These are phyloP conservation scores for Scyliorhinus canicula DNA, from an alignment of 2,797 vertebrate genomes.

Conservation along the genomic window DNA sequence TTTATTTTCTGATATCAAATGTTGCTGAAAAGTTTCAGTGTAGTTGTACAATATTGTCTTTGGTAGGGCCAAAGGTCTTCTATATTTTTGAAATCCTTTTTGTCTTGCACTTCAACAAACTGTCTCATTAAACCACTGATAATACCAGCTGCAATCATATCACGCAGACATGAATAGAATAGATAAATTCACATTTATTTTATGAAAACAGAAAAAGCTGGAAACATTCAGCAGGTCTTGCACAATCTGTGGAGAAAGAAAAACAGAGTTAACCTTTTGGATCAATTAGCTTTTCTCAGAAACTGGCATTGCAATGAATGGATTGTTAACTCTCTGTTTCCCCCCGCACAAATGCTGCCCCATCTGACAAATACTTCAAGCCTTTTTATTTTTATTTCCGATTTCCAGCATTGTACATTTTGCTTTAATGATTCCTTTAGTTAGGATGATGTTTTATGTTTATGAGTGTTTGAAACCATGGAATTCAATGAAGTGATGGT, in stretches of 20 bases:
- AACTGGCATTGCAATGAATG: background rate
- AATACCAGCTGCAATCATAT: background rate
- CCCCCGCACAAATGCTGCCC: background rate
- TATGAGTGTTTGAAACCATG: background rate
- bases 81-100: background rate
- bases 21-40: background rate
- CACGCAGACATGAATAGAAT: background rate
- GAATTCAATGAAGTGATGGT: background rate
- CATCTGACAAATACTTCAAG: background rate
- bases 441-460: background rate
- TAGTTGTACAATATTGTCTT: background rate
- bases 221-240: background rate
- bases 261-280: too few species aligned
- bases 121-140: background rate
- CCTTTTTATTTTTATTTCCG: background rate
- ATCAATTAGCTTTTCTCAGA: too few species aligned
- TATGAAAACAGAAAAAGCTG: background rate
- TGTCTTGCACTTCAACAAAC: background rate
- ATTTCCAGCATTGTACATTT: too few species aligned
- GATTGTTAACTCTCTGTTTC: background rate
- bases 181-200: background rate
- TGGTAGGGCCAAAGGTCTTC: background rate
- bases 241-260: background rate
- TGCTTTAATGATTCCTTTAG: background rate
- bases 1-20: background rate